phyloP scores from a whole-genome alignment of 2,113 vertebrate genomes.

The Aramus guarauna region DNA sequence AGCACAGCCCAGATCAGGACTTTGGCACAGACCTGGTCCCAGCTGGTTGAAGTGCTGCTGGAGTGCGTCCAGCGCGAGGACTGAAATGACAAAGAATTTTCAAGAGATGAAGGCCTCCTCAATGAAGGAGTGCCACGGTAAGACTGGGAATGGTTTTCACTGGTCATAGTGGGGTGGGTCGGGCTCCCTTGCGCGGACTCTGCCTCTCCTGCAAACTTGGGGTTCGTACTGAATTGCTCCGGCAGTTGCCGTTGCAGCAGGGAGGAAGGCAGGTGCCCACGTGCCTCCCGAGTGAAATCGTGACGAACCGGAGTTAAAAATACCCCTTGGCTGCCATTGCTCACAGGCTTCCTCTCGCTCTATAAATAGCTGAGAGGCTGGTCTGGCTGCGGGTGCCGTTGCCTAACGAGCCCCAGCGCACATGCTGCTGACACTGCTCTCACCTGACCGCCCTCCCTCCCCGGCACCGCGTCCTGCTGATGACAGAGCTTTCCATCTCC shows the following conservation, averaged over 20 bases:
- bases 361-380: not conserved
- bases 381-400: accelerated
- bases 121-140: accelerated
- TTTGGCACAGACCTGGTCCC: accelerated
- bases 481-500: not conserved
- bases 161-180: not conserved
- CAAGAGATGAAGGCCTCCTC: not conserved
- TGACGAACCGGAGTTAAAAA: not conserved
- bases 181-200: not conserved
- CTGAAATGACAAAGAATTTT: not conserved
- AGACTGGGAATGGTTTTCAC: not conserved
- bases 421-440: not conserved
- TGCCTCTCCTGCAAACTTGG: accelerated
- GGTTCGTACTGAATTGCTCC: accelerated
- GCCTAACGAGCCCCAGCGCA: accelerated
- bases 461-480: accelerated
- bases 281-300: not conserved
- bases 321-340: not conserved
- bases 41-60: not conserved
- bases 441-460: not conserved
- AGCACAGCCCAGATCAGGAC: accelerated
- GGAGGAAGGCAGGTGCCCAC: not conserved
- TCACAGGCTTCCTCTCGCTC: not conserved
- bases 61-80: accelerated
- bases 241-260: accelerated